Base-by-base conservation (phyloP, 1,140 invertebrate species). In the Lutraria rhynchaena region DNA sequence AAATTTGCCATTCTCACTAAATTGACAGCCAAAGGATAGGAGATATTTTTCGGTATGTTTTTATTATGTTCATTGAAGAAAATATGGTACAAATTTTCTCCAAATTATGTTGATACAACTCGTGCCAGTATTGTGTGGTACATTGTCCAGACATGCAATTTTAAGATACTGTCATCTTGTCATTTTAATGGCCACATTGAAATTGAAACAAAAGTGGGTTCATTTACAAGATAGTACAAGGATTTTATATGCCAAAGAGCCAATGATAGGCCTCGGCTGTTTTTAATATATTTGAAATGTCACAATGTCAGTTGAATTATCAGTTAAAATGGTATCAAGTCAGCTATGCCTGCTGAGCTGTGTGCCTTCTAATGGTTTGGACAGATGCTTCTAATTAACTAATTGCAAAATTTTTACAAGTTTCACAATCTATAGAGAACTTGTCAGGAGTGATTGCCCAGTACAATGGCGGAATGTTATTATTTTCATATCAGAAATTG, bases 141-240 rank as follows among this genome's bases (percentile, higher is more conserved):
- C 63, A 80, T 31, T 70, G 76, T 70, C 76, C 76, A 80, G 76
- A 80, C 44, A 22, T 13, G 17, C n/a, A 1, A 46, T 41, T 11
- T 5, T n/a, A 24, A 57, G 76, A 80, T 80, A 80, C n/a, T 15
- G 55, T 35, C 44, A 22, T 61, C n/a, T 63, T 80, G 76, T 80
- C 76, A 80, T 80, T 80, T 80, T 80, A 80, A 80, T 80, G 76
- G 76, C 63, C 51, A 13, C 37, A 69, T 67, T 80, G 63, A 80
- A 80, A 80, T 80, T 80, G 65, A 80, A 80, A 80, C 76, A 80
- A 80, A 80, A 80, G 67, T 70, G 65, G 76, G 51, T 80, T 80
- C 53, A 80, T 80, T 80, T 70, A 80, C 65, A 41, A 70, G 76
- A 80, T 80, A 80, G 29, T 70, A 27, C 37, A 44, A 55, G 17